Conservation (phyloP, 2,113 vertebrate genomes). For the Campylomormyrus tamandua region DNA sequence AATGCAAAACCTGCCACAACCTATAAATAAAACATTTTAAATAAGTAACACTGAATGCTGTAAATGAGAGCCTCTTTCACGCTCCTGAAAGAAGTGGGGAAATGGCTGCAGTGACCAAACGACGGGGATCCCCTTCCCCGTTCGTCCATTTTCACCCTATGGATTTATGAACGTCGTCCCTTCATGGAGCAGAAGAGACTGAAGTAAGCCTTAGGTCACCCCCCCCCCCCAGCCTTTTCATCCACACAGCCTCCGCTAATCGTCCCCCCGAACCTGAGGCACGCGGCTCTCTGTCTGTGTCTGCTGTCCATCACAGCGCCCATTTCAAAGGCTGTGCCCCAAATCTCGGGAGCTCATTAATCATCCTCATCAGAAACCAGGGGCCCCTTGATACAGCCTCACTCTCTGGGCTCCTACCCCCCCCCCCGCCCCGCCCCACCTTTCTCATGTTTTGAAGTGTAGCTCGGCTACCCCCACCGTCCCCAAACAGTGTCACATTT, state of each 20-base stretch:
- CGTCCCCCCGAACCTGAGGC: conserved; percentile 29
- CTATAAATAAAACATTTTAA: not conserved
- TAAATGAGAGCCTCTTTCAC: not conserved
- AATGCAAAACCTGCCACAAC: not conserved
- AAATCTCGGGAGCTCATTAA: conserved; percentile 71
- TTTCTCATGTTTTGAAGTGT: not conserved
- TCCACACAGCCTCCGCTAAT: conserved; percentile 22
- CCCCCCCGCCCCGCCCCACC: conserved; percentile 47
- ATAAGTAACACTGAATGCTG: not conserved
- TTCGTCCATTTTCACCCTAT: too few species aligned
- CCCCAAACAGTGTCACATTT: not conserved
- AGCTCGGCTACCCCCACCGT: not conserved
- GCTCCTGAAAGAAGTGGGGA: not conserved
- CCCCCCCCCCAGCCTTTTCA: not conserved
- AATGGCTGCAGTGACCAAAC: not conserved
- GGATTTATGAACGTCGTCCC: not conserved
- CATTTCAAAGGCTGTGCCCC: conserved; percentile 55
- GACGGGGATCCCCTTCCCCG: too few species aligned
- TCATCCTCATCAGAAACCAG: conserved; percentile 71
- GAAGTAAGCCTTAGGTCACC: not conserved
- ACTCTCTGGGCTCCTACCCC: conserved; percentile 42
- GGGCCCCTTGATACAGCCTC: conserved; percentile 69
- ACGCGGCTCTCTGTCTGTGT: conserved; percentile 37
- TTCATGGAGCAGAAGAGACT: not conserved
- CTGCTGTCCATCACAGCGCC: conserved; percentile 53